Evolutionary conservation across 2,888 invertebrate genomes (phyloP), one percentile per base, ranked within the genome.

Genomic region (Amphipyra berbera): DNA sequence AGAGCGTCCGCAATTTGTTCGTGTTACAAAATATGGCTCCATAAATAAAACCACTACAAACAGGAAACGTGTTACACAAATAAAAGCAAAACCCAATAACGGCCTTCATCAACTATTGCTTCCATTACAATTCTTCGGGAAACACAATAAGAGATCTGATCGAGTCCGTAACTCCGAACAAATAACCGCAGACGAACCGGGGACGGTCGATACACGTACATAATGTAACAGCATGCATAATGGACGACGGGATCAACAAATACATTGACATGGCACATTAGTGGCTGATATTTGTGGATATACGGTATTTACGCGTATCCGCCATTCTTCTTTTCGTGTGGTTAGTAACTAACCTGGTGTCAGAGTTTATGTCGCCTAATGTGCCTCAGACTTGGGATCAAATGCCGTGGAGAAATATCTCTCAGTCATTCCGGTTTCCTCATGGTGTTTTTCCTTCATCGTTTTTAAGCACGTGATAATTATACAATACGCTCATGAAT

Each of bases 201-300:
- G 12, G 35, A 42, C 76, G 83, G 70, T 82, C 84, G 82, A 85
- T 82, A 72, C 65, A 59, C 74, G 83, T 86, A 83, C 87, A 88
- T 88, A 88, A 86, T 87, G 84, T 78, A 88, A 68, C 73, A 65
- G 74, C 73, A 85, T 89, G 85, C 87, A 87, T 88, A 82, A 89
- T 88, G 79, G 77, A 85, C 73, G 64, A 47, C 54, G 62, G 72
- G 76, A 78, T 78, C 78, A 79, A 79, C 78, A 67, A 77, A 82
- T 80, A 81, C 75, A 77, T 67, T 67, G 80, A 75, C 79, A 73
- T 61, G 56, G 41, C 59, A 70, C 58, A 74, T 58, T 70, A 68
- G 48, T 52, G 49, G 57, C 47, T 48, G 54, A 68, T 73, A 61
- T 69, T 68, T 66, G 61, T 27, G 38, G 57, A 57, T 54, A 35